Evolutionary conservation across 2,888 invertebrate genomes (phyloP), one percentile per base, ranked within the genome.

Genomic region (Harpalus rufipes): DNA sequence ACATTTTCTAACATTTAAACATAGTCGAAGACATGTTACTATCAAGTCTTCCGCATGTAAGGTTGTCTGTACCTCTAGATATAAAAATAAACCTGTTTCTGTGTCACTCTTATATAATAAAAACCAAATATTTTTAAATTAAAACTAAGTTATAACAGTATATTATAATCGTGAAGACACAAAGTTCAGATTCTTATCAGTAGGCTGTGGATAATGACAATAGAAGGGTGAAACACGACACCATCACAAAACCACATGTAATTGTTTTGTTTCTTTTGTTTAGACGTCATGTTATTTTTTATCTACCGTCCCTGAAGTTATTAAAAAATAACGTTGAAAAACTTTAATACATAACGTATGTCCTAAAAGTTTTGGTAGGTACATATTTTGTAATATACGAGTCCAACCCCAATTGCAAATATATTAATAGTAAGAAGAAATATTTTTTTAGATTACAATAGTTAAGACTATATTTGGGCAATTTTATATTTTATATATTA

Each of bases 241-340:
- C 72, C 14, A 72, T 16, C 72, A 41, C 32, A 32, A 32, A 32
- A 32, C 12, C 39, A 41, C 63, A 39, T 44, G 72, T 72, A 72
- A 72, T 72, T 72, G 72, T 72, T 72, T 72, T 72, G 41, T n/a
- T 72, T 72, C 72, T 72, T 72, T 72, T 72, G 72, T 68, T 44
- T 44, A 44, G 44, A 44, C 41, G n/a, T 68, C 16, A 39, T 61
- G 61, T 63, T 59, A 16, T 14, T 59, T 59, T 59, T 59, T 59
- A 16, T 59, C 14, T 16, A 14, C 14, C 2, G n/a, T 59, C 14
- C 59, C 18, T 14, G n/a, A 14, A 59, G 14, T 7, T 14, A 12
- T 59, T 59, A 59, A 16, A 61, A 61, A 18, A 61, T 61, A 16
- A 8, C 59, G 8, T 1, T 12, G 16, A 7, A 10, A 61, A 61